Evolutionary conservation across 2,113 vertebrate species (phyloP), one percentile per base, ranked within the genome.

Genomic region (Andinoacara biseriatus): DNA sequence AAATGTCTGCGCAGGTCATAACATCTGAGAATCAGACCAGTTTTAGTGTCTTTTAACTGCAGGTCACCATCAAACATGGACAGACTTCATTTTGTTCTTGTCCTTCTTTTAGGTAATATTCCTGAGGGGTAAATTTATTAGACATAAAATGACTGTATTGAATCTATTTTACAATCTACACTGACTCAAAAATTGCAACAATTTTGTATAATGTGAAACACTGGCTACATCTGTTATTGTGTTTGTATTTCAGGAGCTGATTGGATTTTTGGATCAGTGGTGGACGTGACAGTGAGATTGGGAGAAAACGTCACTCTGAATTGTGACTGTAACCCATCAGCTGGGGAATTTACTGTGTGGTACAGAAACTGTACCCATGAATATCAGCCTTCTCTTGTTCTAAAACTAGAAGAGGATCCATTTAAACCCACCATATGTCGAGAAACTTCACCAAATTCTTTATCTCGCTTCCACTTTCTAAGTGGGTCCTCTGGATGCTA

Each of bases 331-430:
- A 33, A 46, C 38, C 5, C 0, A 15, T 18, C 24, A 20, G 2
- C 3, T 17, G 60, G 35, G 57, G 38, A 10, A 4, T 76, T 38
- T 61, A 80, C 61, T 22, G 9, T 65, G 24, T 85, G 87, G 80
- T 83, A 29, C 76, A 85, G 69, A 61, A 88, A 83, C 60, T 75
- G 82, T 52, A 85, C 79, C 35, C 82, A 85, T 63, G 35, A 54
- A 18, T 74, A 85, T 20, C 22, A 4, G 14, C 17, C 17, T 90
- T 0, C 65, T 40, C 35, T 86, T 18, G n/a, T 79, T 49, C 18
- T 83, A 7, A n/a, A 22, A 24, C 17, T 8, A 52, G 2, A 7
- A 15, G 10, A 35, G n/a, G 17, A 18, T 18, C 15, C 15, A 49
- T 60, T 26, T 26, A 57, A n/a, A 22, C 20, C 54, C 9, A 9